These are phyloP conservation scores for Tor tambroides DNA, from an alignment of 2,113 vertebrate genomes.

Conservation along the genomic window DNA sequence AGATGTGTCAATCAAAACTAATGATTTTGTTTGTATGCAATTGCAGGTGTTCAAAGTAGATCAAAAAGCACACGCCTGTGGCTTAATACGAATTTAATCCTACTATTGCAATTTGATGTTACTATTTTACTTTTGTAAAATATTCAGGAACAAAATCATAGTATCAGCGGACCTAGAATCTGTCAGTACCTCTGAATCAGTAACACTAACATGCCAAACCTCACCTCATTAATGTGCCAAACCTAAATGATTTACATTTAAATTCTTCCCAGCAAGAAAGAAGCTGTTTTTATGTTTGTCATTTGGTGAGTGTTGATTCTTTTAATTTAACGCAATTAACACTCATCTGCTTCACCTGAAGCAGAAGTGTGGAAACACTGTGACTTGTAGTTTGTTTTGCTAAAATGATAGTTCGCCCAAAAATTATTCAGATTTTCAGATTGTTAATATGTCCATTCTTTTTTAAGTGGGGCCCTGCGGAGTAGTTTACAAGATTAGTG, in stretches of 20 bases:
- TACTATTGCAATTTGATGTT: background rate
- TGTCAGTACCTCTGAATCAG: background rate
- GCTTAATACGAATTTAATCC: background rate
- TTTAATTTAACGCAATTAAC: background rate
- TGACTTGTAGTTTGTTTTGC: background rate
- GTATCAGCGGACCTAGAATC: background rate
- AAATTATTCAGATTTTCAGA: no score
- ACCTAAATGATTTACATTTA: background rate
- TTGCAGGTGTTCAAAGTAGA: constrained; percentile 16
- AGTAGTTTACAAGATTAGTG: no score
- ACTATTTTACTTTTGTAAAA: background rate
- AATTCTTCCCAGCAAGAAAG: background rate
- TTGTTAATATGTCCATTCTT: no score
- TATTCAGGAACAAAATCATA: background rate
- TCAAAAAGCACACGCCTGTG: background rate
- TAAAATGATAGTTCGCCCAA: background rate
- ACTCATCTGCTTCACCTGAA: no score
- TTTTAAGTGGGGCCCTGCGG: no score
- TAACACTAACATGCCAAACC: background rate
- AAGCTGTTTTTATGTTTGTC: background rate
- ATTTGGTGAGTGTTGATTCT: background rate
- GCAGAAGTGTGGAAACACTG: no score
- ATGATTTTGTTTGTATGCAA: constrained; percentile 27
- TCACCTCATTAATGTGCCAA: no score
- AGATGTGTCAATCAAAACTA: constrained; percentile 41